A percentile compares a stretch with the other conserved stretches of the same genome.
phyloP scores from a whole-genome alignment of 2,113 vertebrate genomes.

The Coturnix japonica region DNA sequence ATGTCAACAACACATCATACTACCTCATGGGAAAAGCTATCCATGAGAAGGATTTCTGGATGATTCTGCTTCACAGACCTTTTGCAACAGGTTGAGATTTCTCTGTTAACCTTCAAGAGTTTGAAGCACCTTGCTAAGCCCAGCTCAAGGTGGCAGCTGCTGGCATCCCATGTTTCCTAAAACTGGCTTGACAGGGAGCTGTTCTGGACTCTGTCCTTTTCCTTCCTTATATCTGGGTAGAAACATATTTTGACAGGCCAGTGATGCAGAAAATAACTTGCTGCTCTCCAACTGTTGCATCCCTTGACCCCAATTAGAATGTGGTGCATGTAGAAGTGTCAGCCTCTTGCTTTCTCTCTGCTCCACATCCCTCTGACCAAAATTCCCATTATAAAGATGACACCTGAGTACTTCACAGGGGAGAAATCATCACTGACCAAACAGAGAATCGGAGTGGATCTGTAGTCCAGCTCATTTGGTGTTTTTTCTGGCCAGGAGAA shows the following conservation, averaged over 20 bases:
- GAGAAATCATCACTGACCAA: slow-evolving; percentile 29
- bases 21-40: not conserved
- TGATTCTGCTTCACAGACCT: not conserved
- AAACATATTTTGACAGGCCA: slow-evolving; percentile 47
- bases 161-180: not conserved
- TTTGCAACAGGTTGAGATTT: not conserved
- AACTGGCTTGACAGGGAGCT: not conserved
- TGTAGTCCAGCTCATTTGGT: not conserved
- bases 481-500: not conserved
- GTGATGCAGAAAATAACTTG: slow-evolving; percentile 52
- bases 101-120: not conserved
- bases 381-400: slow-evolving; percentile 67
- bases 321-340: slow-evolving; percentile 57
- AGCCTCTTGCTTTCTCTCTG: not conserved
- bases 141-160: not conserved
- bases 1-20: not conserved
- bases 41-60: not conserved
- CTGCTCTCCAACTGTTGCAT: slow-evolving; percentile 52
- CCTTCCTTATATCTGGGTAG: slow-evolving; percentile 11
- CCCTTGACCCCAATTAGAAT: slow-evolving; percentile 71
- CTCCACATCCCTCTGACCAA: slow-evolving; percentile 21
- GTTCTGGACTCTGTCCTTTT: slow-evolving; percentile 4
- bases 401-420: slow-evolving; percentile 41
- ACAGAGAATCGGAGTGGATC: not conserved
- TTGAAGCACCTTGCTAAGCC: not conserved